Conservation (phyloP, 2,113 vertebrate genomes). For the Chamaetylas fuelleborni region DNA sequence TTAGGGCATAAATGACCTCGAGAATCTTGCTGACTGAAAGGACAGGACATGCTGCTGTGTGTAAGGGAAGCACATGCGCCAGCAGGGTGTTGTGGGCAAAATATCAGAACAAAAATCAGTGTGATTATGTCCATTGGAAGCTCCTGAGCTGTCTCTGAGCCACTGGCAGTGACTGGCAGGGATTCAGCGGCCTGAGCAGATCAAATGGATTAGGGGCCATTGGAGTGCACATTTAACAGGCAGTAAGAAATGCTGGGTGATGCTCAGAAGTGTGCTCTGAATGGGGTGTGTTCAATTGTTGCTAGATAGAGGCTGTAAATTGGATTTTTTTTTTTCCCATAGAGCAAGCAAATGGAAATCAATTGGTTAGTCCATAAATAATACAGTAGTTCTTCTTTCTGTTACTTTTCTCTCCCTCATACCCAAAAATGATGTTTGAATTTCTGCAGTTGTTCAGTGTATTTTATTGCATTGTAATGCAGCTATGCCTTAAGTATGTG, state of each 20-base stretch:
- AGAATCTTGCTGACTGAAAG: background rate
- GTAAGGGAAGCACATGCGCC: background rate
- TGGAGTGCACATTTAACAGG: background rate
- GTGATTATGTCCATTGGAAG: background rate
- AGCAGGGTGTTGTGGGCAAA: background rate
- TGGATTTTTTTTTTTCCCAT: background rate
- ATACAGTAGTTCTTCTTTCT: background rate
- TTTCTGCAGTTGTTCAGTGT: background rate
- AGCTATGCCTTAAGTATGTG: background rate
- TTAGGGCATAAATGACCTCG: background rate
- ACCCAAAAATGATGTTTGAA: background rate
- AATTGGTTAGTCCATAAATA: background rate
- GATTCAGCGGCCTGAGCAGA: background rate
- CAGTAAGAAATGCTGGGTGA: background rate
- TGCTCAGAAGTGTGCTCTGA: background rate
- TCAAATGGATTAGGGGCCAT: background rate
- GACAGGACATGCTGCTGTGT: background rate
- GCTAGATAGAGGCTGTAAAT: background rate
- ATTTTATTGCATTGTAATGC: background rate
- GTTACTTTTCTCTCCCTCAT: background rate
- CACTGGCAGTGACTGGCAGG: background rate
- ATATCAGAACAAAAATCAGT: background rate
- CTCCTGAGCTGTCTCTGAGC: accelerated
- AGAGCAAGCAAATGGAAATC: background rate
- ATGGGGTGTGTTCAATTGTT: background rate